Evolutionary conservation across 2,888 invertebrate genomes (phyloP).

Genomic region (Caenorhabditis sp.): DNA sequence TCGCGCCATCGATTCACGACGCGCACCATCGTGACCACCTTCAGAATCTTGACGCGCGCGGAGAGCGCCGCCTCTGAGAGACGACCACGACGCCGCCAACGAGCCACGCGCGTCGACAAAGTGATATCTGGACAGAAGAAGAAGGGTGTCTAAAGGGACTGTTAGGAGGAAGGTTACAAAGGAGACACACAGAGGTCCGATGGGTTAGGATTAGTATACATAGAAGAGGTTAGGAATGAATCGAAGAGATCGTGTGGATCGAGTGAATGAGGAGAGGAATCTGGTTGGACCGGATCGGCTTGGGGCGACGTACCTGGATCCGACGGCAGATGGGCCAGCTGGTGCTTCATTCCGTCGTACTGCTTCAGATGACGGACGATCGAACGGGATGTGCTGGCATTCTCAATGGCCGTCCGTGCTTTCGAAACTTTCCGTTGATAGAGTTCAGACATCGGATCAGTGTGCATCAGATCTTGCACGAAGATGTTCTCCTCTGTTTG

Average conservation of each 20-base stretch:
- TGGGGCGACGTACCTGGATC: slow-evolving; percentile 53
- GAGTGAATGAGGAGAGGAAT: neutral
- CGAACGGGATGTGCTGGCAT: slow-evolving; percentile 83
- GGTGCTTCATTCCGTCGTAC: slow-evolving; percentile 74
- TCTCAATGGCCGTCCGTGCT: slow-evolving; percentile 61
- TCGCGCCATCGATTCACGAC: slow-evolving; percentile 75
- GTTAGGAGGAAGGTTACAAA: slow-evolving; percentile 2
- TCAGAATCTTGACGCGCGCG: slow-evolving; percentile 74
- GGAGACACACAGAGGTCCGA: neutral
- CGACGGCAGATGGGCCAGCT: slow-evolving; percentile 63
- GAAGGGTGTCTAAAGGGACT: slow-evolving; percentile 1
- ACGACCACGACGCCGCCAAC: slow-evolving; percentile 64
- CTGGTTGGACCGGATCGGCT: neutral
- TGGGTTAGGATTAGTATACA: neutral
- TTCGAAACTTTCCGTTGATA: slow-evolving; percentile 87
- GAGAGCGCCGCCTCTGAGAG: slow-evolving; percentile 68
- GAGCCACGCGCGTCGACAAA: slow-evolving; percentile 36
- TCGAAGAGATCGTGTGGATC: neutral
- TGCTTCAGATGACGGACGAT: slow-evolving; percentile 75
- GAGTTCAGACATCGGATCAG: slow-evolving; percentile 89
- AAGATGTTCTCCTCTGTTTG: slow-evolving; percentile 69
- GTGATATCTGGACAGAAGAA: slow-evolving; percentile 59
- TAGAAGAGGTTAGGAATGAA: slow-evolving; percentile 1
- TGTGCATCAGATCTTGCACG: slow-evolving; percentile 86
- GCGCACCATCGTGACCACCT: slow-evolving; percentile 77